phyloP scores from a whole-genome alignment of 2,113 vertebrate species.

The Equus przewalskii region DNA sequence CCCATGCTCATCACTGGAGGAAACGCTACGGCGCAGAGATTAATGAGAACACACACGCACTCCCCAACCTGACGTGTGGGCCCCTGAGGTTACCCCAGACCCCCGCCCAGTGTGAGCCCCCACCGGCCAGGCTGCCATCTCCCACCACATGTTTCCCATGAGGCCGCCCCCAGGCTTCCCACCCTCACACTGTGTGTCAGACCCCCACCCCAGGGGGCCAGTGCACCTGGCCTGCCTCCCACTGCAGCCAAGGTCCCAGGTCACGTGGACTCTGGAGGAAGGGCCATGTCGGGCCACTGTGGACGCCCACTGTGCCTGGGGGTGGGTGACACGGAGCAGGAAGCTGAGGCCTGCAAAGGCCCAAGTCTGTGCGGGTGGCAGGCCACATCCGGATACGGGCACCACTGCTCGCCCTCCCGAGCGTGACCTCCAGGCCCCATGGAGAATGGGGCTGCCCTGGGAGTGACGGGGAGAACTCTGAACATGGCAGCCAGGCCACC shows the following conservation, averaged over 20 bases:
- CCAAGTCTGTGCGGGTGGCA: not conserved
- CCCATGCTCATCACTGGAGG: not conserved
- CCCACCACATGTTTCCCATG: accelerated
- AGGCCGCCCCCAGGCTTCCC: not conserved
- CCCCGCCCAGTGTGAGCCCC: accelerated
- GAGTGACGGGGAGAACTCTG: not conserved
- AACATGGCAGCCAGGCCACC: not conserved
- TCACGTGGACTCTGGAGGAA: not conserved
- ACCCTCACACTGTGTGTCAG: not conserved
- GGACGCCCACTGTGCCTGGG: too few relatives aligned
- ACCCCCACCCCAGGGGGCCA: not conserved
- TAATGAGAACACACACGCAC: not conserved
- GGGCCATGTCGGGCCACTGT: not conserved
- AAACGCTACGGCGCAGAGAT: not conserved
- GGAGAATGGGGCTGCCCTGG: not conserved
- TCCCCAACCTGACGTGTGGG: not conserved
- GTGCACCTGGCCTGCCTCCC: not conserved
- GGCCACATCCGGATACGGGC: accelerated
- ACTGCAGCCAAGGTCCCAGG: not conserved
- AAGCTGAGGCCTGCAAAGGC: not conserved
- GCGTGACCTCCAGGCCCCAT: not conserved
- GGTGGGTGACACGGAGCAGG: too few relatives aligned
- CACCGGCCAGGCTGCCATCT: not conserved
- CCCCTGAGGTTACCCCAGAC: not conserved
- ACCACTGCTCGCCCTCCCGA: not conserved